Base-by-base conservation (phyloP, 1,140 invertebrate genomes). In the Centruroides sculpturatus region DNA sequence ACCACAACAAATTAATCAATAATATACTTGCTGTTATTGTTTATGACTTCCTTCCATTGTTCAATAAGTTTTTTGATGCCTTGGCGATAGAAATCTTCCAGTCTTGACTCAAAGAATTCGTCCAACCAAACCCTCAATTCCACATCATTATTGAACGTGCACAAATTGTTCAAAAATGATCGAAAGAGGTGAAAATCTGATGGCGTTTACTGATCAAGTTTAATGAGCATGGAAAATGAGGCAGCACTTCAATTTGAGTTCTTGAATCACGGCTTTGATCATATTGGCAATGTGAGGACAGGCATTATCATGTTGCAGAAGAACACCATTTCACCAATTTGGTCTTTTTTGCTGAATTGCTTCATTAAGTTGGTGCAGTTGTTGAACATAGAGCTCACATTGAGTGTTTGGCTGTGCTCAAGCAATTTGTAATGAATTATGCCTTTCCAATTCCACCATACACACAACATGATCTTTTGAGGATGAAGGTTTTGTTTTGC, bases 161-260 rank as follows among this genome's bases (percentile, higher is more conserved):
- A 5, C 53, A 60, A 36, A 35, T 3, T 3, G 9, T 60, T 60
- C 34, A 35, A 55, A 23, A 60, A 1, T 1, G 4, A 35, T 47
- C 11, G 12, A 51, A 60, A 60, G 41, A 78, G 65, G 60, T 75
- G 69, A 61, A 63, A 76, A 56, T 77, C 75, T 59, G 66, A 70
- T 66, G 72, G 72, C 23, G 73, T n/a, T n/a, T n/a, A n/a, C n/a
- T n/a, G n/a, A n/a, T 69, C 6, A 77, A 51, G 66, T 78, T 74
- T 56, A 71, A 72, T 62, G 65, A 71, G 66, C 73, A 77, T 56
- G 73, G 73, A 67, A 74, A 74, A 69, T 78, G 74, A 56, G 65
- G 59, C 48, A 80, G 74, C 66, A 73, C 67, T 77, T 69, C 74
- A 71, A 77, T 52, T 68, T 69, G 63, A 77, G 67, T 66, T 75